Conservation (phyloP, 1,140 invertebrate species). For the Temnothorax curvispinosus region DNA sequence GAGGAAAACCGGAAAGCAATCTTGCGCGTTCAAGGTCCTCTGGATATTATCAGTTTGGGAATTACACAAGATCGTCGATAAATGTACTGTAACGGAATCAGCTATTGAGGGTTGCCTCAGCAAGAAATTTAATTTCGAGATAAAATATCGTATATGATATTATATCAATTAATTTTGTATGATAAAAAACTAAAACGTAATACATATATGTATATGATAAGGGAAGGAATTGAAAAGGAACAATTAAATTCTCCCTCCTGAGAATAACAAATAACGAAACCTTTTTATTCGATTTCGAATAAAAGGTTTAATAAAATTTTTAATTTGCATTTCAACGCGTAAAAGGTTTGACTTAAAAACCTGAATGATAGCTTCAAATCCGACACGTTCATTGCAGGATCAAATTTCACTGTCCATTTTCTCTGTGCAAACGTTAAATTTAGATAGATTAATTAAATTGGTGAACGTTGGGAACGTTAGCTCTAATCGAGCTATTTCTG, state of each 20-base stretch:
- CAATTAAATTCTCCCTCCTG: not conserved
- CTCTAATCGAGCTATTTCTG: not conserved
- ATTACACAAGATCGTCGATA: not conserved
- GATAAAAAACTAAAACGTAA: not conserved
- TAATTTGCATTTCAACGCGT: not conserved
- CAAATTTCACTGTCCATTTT: not conserved
- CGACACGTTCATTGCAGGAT: not conserved
- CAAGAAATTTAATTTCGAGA: slow-evolving; percentile 1
- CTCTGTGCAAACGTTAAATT: not conserved
- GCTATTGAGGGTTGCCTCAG: not conserved
- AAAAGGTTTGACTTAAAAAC: not conserved
- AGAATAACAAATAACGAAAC: not conserved
- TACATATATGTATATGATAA: not conserved
- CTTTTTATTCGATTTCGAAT: not conserved
- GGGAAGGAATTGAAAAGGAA: not conserved
- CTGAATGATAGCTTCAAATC: not conserved
- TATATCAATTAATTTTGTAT: not conserved
- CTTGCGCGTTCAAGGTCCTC: not conserved
- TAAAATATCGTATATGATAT: not conserved
- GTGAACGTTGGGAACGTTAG: not conserved
- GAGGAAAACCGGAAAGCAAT: slow-evolving; percentile 9
- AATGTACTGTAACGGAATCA: not conserved
- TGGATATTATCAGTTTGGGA: not conserved
- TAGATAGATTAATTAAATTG: not conserved
- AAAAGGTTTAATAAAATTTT: not conserved